Conservation (phyloP, 2,888 invertebrate genomes). For the Metallyticus violacea region DNA sequence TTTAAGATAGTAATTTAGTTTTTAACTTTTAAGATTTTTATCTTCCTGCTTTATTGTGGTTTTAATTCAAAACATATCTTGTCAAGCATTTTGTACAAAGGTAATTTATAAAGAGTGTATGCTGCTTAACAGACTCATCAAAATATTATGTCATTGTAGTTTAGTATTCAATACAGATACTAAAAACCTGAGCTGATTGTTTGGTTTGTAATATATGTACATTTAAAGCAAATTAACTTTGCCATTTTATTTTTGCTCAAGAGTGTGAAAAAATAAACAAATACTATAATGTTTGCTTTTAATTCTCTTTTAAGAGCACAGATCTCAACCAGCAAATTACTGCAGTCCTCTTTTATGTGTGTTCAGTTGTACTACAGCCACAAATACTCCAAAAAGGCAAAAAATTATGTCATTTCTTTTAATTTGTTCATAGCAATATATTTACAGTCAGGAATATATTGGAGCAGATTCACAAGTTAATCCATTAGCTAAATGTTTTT, state of each 20-base stretch:
- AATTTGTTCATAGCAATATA: too few species aligned
- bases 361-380: too few species aligned
- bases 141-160: neutral
- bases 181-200: neutral
- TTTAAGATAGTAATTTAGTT: neutral
- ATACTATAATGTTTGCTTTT: neutral
- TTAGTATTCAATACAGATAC: neutral
- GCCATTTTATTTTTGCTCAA: neutral
- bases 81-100: neutral
- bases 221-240: neutral
- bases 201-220: neutral
- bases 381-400: too few species aligned
- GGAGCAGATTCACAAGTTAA: too few species aligned
- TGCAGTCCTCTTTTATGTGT: too few species aligned
- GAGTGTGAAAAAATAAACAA: neutral
- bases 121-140: neutral
- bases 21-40: neutral
- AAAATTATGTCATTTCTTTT: too few species aligned
- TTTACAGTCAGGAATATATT: too few species aligned
- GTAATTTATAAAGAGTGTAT: neutral
- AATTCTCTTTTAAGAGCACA: neutral
- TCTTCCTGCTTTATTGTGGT: neutral
- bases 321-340: too few species aligned
- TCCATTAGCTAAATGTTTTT: too few species aligned
- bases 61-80: neutral